Evolutionary conservation across 1,140 invertebrate species (phyloP), one percentile per base, ranked within the genome.

Genomic region (Babylonia areolata): DNA sequence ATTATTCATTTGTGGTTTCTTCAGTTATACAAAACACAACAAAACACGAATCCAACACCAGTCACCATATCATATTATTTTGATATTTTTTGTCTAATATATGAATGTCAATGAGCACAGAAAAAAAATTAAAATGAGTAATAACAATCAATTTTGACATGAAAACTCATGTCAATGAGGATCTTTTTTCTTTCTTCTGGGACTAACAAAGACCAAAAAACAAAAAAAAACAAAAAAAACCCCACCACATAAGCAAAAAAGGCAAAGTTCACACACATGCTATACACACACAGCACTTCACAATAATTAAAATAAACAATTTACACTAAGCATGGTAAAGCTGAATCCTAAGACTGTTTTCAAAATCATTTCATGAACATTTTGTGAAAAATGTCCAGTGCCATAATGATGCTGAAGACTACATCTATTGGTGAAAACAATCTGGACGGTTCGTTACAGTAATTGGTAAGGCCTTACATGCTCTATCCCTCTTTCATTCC

Each of bases 121-220:
- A 64, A 12, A 64, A 64, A n/a, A n/a, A n/a, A n/a, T n/a, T n/a
- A 51, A 12, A 9, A 51, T 51, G 9, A 64, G 0, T 2, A 6
- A 28, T 64, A 28, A 6, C 58, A 64, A 64, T 64, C 58, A 64
- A n/a, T 23, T 64, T 64, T n/a, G 58, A 64, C 58, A 64, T 64
- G 58, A 64, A 64, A 64, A 64, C 58, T 64, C 58, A 64, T 64
- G 58, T n/a, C 58, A 64, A 64, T 64, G 58, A 64, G 58, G 28
- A 64, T 64, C 58, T 64, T 23, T 64, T 64, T 23, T 28, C 5
- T 64, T 64, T 64, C 58, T 23, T 64, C 58, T 64, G 58, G 58
- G 58, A 64, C 58, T 64, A 64, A 64, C 17, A 64, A 12, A 64
- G 0, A 64, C 58, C 15, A 12, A 64, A 12, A 64, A 3, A 64